Evolutionary conservation across 2,888 invertebrate genomes (phyloP), one percentile per base, ranked within the genome.

Genomic region (Troilus luridus): DNA sequence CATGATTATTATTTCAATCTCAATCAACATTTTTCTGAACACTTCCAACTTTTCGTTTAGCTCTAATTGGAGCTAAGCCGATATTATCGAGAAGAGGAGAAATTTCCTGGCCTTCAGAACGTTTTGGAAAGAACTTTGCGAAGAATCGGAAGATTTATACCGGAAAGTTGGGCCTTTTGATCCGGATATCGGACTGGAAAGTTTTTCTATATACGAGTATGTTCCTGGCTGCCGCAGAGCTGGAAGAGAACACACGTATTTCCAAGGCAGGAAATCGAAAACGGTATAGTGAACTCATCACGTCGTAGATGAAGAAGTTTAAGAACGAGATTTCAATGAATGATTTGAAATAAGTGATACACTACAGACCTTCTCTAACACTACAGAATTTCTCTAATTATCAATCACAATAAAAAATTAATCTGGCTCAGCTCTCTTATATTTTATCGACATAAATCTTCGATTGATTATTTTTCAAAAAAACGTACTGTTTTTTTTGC

Each of bases 91-190:
- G 72, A 27, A 27, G 12, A 77, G 17, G 1, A 17, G n/a, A 27
- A 41, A 41, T 27, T 77, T 24, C 0, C 1, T 14, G 41, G 8
- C 7, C 3, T 27, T 2, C 72, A 12, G 8, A 41, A 77, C 72
- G 41, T 77, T 77, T 77, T 41, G 72, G 27, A 41, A 17, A 27
- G 24, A 77, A 77, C 72, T 77, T 77, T 77, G 2, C 72, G 19
- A 19, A 77, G 72, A 77, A 77, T 41, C 19, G 27, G 72, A 77
- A 77, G 72, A 77, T 77, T 77, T 77, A 77, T 77, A 9, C 72
- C 41, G 27, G 27, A 41, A 77, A 77, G 72, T 77, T 27, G 41
- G 17, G 17, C 41, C 72, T 77, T 77, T 41, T 77, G 72, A 77
- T 77, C 72, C 27, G 72, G 72, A 77, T 77, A 77, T 41, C 27